phyloP scores from a whole-genome alignment of 2,797 vertebrate genomes.

The Amblyopsis hoosieri region DNA sequence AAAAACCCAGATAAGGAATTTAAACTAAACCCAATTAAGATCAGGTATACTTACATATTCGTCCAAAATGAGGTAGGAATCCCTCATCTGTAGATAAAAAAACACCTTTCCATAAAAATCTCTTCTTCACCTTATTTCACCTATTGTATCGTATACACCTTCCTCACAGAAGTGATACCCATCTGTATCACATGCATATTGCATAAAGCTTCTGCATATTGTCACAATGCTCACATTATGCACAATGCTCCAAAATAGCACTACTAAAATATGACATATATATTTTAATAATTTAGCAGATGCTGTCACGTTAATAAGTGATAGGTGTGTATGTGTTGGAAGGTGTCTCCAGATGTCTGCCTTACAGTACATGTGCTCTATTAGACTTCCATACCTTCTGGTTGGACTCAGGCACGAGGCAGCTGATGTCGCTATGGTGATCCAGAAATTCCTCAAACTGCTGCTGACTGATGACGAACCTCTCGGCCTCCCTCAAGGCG shows the following conservation, averaged over 20 bases:
- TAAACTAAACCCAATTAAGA: too few species aligned
- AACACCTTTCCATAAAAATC: constrained; percentile 1
- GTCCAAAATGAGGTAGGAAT: constrained; percentile 95
- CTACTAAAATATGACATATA: too few species aligned
- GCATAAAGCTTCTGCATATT: too few species aligned
- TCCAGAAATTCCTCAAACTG: constrained; percentile 87
- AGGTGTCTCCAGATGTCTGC: neutral
- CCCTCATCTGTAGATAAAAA: constrained; percentile 86
- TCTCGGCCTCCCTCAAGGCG: constrained; percentile 87
- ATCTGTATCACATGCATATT: too few species aligned
- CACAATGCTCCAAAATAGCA: too few species aligned
- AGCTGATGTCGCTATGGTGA: constrained; percentile 81
- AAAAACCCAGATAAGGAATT: too few species aligned
- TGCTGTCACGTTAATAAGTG: too few species aligned
- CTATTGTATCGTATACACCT: neutral
- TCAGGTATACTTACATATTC: constrained; percentile 88
- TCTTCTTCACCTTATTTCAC: neutral
- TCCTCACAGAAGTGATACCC: too few species aligned
- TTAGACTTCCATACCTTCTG: constrained; percentile 81
- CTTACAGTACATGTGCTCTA: neutral
- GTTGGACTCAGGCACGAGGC: constrained; percentile 92
- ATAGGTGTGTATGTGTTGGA: too few species aligned
- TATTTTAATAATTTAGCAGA: too few species aligned
- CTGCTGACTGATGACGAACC: constrained; percentile 83
- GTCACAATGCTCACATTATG: too few species aligned